Evolutionary conservation across 2,888 invertebrate genomes (phyloP).

Genomic region (Helobdella robusta): DNA sequence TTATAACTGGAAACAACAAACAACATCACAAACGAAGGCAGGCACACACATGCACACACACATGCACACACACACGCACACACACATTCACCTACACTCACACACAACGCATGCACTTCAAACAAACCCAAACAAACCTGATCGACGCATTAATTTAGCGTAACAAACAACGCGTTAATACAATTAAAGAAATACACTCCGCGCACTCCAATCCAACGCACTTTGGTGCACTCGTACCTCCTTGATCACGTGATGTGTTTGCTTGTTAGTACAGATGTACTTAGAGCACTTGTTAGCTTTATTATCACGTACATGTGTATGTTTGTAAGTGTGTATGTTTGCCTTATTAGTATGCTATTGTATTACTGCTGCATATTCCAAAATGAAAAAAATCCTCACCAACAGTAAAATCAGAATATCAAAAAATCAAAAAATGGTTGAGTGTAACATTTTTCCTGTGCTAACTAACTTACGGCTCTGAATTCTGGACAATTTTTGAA

Average conservation of each 20-base stretch:
- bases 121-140: constrained; percentile 7
- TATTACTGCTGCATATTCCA: too few species aligned
- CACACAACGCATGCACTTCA: neutral
- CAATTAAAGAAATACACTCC: neutral
- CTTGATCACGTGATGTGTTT: neutral
- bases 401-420: too few species aligned
- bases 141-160: neutral
- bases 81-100: neutral
- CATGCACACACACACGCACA: neutral
- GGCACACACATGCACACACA: constrained; percentile 15
- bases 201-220: neutral
- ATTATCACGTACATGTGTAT: too few species aligned
- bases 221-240: neutral
- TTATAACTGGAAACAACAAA: neutral
- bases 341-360: too few species aligned
- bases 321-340: too few species aligned
- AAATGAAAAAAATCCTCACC: too few species aligned
- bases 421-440: too few species aligned
- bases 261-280: too few species aligned
- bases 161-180: neutral
- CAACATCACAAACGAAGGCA: constrained; percentile 2
- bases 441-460: too few species aligned
- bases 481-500: too few species aligned
- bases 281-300: too few species aligned
- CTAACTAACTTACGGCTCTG: too few species aligned